Evolutionary conservation across 2,888 invertebrate genomes (phyloP).

Genomic region (Maniola hyperantus): DNA sequence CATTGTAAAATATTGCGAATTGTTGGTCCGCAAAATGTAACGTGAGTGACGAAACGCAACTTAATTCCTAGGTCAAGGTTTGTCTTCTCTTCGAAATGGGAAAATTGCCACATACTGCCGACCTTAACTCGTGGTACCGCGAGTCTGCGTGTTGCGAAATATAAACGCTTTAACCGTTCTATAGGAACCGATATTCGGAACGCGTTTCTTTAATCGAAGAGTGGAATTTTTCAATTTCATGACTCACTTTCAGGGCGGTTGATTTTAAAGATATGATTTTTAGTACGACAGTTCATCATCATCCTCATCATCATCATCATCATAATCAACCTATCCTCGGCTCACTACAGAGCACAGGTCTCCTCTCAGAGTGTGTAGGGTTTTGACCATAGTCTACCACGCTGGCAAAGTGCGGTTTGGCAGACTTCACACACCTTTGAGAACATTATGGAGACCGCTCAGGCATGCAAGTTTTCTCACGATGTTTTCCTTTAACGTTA

Average conservation of each 20-base stretch:
- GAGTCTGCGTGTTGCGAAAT: conserved; percentile 60
- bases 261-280: background rate
- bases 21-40: conserved; percentile 54
- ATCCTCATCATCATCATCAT: too few relatives aligned
- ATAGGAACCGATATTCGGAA: conserved; percentile 38
- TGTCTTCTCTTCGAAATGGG: conserved; percentile 78
- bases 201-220: conserved; percentile 32
- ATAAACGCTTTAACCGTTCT: conserved; percentile 35
- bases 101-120: conserved; percentile 79
- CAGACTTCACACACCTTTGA: too few relatives aligned
- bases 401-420: too few relatives aligned
- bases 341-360: too few relatives aligned
- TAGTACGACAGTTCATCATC: too few relatives aligned
- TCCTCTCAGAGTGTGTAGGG: too few relatives aligned
- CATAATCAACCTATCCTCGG: too few relatives aligned
- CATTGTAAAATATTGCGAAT: conserved; percentile 33
- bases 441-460: too few relatives aligned
- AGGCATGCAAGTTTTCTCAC: too few relatives aligned
- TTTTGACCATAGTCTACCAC: too few relatives aligned
- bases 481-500: too few relatives aligned
- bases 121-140: conserved; percentile 74
- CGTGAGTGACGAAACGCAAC: conserved; percentile 70
- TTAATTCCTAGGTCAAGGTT: conserved; percentile 81
- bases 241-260: background rate
- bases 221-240: conserved; percentile 22